Base-by-base conservation (phyloP, 92 coral and sea anemone species). In the Pocillopora meandrina region DNA sequence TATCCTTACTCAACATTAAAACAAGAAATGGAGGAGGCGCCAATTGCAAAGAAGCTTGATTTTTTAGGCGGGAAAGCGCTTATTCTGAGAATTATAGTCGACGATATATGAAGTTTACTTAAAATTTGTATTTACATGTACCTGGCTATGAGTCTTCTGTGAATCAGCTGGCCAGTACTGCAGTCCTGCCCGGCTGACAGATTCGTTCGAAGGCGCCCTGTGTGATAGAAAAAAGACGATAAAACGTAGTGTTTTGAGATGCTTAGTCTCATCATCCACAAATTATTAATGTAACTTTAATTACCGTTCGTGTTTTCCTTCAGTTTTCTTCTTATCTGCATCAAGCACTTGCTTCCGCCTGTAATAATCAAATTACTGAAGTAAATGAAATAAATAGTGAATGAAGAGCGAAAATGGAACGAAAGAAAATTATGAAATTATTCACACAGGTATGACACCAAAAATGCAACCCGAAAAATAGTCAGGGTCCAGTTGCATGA, bases 141-240 rank as follows among this genome's bases (percentile, higher is more conserved):
- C 88, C 88, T 75, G 65, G 55, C 60, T 63, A 49, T 62, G 76
- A 76, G 70, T 16, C 60, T 83, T 58, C 19, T 84, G 83, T 60
- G 82, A 84, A 65, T 90, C 86, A 42, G 89, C 90, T 26, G 98
- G 91, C 94, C 95, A 89, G 90, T 95, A 95, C 70, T 89, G 95
- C 62, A 95, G 87, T 65, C 98, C 98, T 26, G 98, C 98, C 60
- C 98, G 91, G 76, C 98, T 96, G 34, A 95, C 95, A 42, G 98
- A 92, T 88, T 95, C 98, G 34, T 85, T 89, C 35, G 98, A 95
- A 47, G 97, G 95, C 70, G 59, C 56, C 74, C 86, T 83, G 56
- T 47, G 60, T 33, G 0, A 23, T 15, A 61, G 5, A 36, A 9
- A 17, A 1, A 56, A 9, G 13, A 56, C 13, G 70, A 31, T 10